Evolutionary conservation across 2,113 vertebrate species (phyloP).

Genomic region (Pluvialis apricaria): DNA sequence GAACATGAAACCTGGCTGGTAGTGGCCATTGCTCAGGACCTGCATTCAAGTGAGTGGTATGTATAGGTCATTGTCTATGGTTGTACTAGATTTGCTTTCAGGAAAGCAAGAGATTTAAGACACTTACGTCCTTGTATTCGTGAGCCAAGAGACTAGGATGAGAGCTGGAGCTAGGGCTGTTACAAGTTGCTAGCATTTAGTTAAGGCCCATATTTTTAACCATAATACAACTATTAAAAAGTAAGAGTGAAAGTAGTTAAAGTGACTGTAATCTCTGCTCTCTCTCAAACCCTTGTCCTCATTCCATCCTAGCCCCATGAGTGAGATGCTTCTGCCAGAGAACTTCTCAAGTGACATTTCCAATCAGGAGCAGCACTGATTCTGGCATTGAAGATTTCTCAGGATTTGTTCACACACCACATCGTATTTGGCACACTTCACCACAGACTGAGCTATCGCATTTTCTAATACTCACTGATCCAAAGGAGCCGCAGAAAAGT

Average conservation of each 20-base stretch:
- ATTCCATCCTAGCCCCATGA: neutral
- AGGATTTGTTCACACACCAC: neutral
- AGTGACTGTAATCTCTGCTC: neutral
- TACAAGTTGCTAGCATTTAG: neutral
- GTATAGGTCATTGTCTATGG: neutral
- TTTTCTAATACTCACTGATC: neutral
- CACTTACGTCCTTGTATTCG: neutral
- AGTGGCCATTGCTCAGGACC: neutral
- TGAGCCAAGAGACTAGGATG: neutral
- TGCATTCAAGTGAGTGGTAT: neutral
- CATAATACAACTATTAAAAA: neutral
- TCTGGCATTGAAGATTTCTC: neutral
- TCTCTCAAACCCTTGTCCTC: neutral
- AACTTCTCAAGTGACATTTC: neutral
- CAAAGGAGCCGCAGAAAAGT: neutral
- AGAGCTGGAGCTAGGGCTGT: neutral
- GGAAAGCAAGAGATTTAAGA: neutral
- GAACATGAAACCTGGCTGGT: neutral
- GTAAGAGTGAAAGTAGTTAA: neutral
- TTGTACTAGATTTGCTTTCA: neutral
- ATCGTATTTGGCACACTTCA: neutral
- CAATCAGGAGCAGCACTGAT: neutral
- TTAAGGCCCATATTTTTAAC: neutral
- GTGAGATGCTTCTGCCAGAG: neutral
- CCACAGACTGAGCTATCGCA: fast-evolving